Evolutionary conservation across 1,140 invertebrate species (phyloP).

Genomic region (Melanaphis sacchari): DNA sequence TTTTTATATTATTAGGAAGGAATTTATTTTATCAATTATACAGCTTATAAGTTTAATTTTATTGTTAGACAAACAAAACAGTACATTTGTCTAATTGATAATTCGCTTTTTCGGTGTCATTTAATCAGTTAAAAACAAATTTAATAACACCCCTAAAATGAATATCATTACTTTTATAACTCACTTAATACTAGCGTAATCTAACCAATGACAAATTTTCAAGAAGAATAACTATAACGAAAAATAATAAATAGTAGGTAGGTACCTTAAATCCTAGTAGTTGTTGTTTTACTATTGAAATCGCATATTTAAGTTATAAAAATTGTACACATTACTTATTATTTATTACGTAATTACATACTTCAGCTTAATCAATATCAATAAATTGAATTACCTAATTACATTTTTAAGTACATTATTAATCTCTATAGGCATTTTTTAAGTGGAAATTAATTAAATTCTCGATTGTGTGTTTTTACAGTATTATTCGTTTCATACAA

Average conservation of each 20-base stretch:
- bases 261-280: background rate
- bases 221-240: background rate
- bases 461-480: background rate
- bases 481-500: background rate
- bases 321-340: background rate
- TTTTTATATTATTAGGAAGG: background rate
- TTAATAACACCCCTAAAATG: background rate
- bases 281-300: background rate
- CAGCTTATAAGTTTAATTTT: background rate
- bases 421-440: background rate
- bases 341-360: background rate
- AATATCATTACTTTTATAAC: background rate
- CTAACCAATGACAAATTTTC: background rate
- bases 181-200: background rate
- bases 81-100: background rate
- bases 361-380: background rate
- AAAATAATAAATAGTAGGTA: background rate
- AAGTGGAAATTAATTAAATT: background rate
- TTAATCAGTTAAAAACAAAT: background rate
- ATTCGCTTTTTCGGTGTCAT: background rate
- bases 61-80: conserved; percentile 7
- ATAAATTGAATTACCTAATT: background rate
- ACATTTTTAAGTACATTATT: background rate
- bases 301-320: background rate
- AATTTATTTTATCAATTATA: background rate